Percentiles rank a stretch among this genome's conserved stretches.
phyloP scores from a whole-genome alignment of 2,888 invertebrate species.

The Ditylenchus weischeri region DNA sequence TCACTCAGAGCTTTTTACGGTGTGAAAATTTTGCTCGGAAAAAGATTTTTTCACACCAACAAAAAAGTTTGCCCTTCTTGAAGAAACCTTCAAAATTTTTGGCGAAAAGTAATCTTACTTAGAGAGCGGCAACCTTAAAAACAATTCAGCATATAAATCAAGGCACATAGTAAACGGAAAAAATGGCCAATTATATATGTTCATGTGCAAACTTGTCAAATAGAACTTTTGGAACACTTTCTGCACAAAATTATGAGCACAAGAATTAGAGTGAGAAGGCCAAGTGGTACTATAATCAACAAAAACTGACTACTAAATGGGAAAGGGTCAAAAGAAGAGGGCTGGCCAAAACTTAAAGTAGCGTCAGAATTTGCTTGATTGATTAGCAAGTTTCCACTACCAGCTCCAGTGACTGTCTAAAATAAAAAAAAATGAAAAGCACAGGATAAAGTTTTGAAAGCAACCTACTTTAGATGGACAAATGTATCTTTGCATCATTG shows the following conservation, averaged over 20 bases:
- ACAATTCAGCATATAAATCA: background rate
- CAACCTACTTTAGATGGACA: constrained; percentile 17
- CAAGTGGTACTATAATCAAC: constrained; percentile 26
- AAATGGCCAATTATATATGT: too few relatives aligned
- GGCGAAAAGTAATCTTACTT: background rate
- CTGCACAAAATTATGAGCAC: constrained; percentile 22
- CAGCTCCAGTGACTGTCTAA: too few relatives aligned
- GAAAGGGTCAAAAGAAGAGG: constrained; percentile 9
- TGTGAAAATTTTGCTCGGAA: too few relatives aligned
- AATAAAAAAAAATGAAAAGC: background rate
- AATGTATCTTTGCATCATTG: constrained; percentile 31
- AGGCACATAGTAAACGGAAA: too few relatives aligned
- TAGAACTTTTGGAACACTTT: constrained; percentile 1
- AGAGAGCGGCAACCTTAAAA: too few relatives aligned
- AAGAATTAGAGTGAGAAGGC: constrained; percentile 17
- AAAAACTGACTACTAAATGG: constrained; percentile 23
- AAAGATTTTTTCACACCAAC: too few relatives aligned
- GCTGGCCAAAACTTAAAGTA: constrained; percentile 1
- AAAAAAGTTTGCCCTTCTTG: background rate
- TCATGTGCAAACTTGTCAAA: background rate
- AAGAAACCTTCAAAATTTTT: too few relatives aligned
- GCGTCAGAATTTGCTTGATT: background rate
- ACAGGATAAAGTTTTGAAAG: background rate
- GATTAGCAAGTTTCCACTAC: background rate
- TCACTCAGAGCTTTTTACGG: too few relatives aligned